These are phyloP conservation scores for Delichon dasypus DNA, from an alignment of 2,797 vertebrate species.

Conservation along the genomic window DNA sequence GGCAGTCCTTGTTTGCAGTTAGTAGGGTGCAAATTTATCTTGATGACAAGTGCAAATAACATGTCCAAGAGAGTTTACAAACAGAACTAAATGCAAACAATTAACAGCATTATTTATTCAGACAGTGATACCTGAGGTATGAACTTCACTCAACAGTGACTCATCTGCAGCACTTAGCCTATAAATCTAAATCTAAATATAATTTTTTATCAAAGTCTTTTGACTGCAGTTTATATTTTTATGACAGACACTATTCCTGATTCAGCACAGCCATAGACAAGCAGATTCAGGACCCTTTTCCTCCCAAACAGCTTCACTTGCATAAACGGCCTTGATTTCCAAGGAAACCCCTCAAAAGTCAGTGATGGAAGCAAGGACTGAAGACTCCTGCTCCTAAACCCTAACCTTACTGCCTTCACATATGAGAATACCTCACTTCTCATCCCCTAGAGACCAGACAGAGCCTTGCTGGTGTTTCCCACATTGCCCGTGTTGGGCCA, in stretches of 20 bases:
- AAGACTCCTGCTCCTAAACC: neutral
- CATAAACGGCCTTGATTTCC: neutral
- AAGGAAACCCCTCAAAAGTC: neutral
- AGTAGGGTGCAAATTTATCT: constrained; percentile 20
- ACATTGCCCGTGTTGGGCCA: neutral
- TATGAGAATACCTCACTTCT: fast-evolving
- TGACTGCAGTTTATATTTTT: neutral
- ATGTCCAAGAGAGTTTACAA: constrained; percentile 15
- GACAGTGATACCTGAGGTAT: neutral
- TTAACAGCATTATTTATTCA: constrained; percentile 34
- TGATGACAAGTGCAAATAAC: constrained; percentile 28
- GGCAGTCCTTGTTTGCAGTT: constrained; percentile 17
- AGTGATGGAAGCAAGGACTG: neutral
- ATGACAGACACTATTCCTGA: neutral
- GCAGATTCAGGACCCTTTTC: neutral
- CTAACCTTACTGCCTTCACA: neutral
- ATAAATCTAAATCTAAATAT: neutral
- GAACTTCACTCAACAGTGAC: neutral
- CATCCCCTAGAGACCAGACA: neutral
- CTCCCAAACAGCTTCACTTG: neutral
- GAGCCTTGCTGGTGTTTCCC: neutral
- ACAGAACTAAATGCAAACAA: constrained; percentile 18
- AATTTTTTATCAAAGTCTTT: neutral
- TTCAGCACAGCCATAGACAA: neutral
- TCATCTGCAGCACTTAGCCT: neutral